Conservation (phyloP, 2,797 vertebrate genomes). For the Mareca penelope region DNA sequence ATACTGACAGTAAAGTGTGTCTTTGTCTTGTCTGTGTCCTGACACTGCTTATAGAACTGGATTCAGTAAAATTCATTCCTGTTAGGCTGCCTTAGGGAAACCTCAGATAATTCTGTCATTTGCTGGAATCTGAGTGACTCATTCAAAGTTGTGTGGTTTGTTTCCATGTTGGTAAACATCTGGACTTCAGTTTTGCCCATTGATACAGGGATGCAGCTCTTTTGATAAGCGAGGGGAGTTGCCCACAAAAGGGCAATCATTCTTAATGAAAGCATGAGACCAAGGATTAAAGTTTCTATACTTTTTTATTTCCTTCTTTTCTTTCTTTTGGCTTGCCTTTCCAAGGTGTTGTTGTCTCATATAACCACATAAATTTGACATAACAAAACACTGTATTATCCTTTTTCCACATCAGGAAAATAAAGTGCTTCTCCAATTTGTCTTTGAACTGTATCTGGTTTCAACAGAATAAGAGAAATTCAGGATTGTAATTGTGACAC, state of each 20-base stretch:
- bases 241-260: background rate
- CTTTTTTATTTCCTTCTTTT: background rate
- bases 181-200: background rate
- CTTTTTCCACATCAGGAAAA: background rate
- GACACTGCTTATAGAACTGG: background rate
- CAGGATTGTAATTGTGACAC: background rate
- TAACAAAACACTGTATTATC: background rate
- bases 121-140: background rate
- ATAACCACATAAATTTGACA: background rate
- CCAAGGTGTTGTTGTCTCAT: background rate
- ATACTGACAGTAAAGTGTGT: background rate
- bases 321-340: background rate
- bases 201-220: background rate
- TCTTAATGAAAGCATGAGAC: background rate
- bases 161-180: background rate
- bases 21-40: background rate
- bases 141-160: background rate
- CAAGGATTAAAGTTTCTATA: background rate
- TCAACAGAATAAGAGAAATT: background rate
- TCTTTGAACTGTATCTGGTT: background rate
- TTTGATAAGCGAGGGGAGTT: background rate
- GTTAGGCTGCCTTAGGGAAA: background rate
- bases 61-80: background rate
- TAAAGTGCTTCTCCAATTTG: background rate
- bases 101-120: background rate